Evolutionary conservation across 64 coral and sea anemone genomes (phyloP), one percentile per base, ranked within the genome.

Genomic region (Dendronephthya gigantea): DNA sequence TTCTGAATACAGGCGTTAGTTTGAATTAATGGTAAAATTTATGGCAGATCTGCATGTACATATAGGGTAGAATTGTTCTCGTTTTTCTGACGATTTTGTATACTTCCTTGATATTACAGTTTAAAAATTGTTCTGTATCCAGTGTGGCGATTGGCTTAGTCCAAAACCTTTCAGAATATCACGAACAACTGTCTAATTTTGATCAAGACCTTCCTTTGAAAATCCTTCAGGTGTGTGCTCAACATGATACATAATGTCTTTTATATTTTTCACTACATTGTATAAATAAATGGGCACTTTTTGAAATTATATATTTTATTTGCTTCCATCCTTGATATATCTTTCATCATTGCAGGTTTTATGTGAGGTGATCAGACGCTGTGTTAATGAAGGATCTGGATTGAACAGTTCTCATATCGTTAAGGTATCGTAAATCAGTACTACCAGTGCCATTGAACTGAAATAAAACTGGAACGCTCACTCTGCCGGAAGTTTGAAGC

Each of bases 101-200:
- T n/a, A 5, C 25, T 62, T 15, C 55, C 25, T 4, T 62, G 7
- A 23, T 23, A 12, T n/a, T 62, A 0, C 50, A 98, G 95, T 98
- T 98, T 85, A 90, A 93, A 79, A 88, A 98, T 92, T 93, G 86
- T 68, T 85, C 92, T 28, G 85, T 98, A 81, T 98, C 86, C 62
- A 87, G 81, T 22, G 89, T 98, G 36, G 92, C 95, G 48, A 86
- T 87, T 45, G 95, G 91, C 11, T 65, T 98, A 4, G 75, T 98
- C 70, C 95, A 93, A 48, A 29, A 93, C 15, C 81, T 98, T 31
- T 98, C 95, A 48, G 92, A 98, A 40, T 98, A 93, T 82, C 89
- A 85, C 87, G 84, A 85, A 25, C 86, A 93, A 52, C 92, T 98
- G 19, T 58, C 38, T n/a, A 82, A 43, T 16, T 98, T 89, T 89